Conservation (phyloP, 2,797 vertebrate species). For the Myotis planiceps region DNA sequence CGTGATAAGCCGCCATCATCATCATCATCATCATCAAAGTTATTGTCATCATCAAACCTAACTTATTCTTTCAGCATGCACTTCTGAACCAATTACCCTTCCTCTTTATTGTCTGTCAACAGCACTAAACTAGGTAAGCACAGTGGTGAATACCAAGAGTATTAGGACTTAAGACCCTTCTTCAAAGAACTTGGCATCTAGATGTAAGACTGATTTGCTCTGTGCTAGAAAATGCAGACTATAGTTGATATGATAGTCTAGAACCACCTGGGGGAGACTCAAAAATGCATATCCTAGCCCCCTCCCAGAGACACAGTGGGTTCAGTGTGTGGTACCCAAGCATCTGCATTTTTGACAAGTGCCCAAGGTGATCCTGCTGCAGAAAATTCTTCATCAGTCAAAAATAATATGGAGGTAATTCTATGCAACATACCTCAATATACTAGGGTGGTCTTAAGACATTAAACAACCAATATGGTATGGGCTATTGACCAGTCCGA, state of each 20-base stretch:
- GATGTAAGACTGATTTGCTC: background rate
- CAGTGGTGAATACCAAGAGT: background rate
- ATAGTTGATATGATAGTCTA: background rate
- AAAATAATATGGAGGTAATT: background rate
- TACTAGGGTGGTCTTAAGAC: background rate
- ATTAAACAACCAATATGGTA: background rate
- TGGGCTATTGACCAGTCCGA: background rate
- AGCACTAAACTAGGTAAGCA: background rate
- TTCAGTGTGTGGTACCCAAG: background rate
- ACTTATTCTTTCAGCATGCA: background rate
- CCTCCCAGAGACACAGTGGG: background rate
- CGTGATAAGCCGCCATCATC: background rate
- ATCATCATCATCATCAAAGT: background rate
- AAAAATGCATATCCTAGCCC: background rate
- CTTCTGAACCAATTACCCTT: background rate
- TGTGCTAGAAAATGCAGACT: slow-evolving; percentile 6
- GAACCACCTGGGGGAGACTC: background rate
- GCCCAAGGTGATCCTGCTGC: background rate
- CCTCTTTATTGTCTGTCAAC: background rate
- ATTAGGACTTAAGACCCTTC: background rate
- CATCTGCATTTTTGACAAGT: background rate
- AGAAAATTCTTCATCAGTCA: background rate
- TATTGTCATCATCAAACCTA: background rate
- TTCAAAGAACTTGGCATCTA: background rate
- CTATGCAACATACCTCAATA: background rate